These are phyloP conservation scores for Pseudocheirus occidentalis DNA, from an alignment of 2,797 vertebrate species.

Conservation along the genomic window DNA sequence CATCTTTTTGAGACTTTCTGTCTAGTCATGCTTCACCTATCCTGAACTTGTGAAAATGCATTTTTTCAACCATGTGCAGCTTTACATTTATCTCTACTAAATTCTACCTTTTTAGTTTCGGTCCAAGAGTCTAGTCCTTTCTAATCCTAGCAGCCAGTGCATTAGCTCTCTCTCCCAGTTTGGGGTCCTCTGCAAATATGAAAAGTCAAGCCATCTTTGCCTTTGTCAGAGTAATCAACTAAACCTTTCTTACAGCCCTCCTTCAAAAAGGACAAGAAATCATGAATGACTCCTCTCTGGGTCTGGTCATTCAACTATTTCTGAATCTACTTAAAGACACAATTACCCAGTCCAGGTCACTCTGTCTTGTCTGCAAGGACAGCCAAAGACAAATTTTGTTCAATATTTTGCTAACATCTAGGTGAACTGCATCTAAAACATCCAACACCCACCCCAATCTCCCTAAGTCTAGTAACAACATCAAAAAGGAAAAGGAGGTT, in stretches of 20 bases:
- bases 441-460: neutral
- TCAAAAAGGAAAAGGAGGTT: neutral
- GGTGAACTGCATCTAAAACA: neutral
- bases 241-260: neutral
- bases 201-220: neutral
- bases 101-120: neutral
- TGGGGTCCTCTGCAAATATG: neutral
- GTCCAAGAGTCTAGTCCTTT: neutral
- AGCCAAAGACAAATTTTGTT: neutral
- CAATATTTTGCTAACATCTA: neutral
- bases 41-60: neutral
- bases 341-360: neutral
- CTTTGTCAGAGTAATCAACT: neutral
- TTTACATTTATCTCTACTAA: neutral
- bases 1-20: neutral
- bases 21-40: neutral
- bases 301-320: neutral
- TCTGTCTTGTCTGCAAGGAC: neutral
- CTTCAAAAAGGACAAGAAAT: neutral
- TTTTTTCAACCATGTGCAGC: neutral
- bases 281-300: neutral
- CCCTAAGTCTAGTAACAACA: neutral
- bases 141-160: neutral
- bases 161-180: neutral
- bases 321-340: neutral